Conservation (phyloP, 1,140 invertebrate species). For the Drosophila lacteicornis region DNA sequence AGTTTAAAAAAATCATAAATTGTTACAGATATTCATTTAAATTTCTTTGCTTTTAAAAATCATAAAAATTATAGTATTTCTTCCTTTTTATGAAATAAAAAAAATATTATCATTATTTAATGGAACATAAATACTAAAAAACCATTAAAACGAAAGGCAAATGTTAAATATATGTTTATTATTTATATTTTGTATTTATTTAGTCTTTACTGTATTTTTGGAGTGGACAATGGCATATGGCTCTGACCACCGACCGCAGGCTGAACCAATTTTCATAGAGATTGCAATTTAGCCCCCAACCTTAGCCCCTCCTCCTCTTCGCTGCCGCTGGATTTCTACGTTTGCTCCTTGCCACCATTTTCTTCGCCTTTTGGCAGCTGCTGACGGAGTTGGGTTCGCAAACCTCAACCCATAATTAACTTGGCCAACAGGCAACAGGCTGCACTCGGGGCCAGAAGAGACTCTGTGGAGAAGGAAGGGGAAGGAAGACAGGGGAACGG, state of each 20-base stretch:
- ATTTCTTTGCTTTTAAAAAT: neutral
- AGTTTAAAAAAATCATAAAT: too few species aligned
- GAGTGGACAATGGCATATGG: constrained; percentile 36
- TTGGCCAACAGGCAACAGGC: constrained; percentile 71
- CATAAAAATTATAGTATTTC: too few species aligned
- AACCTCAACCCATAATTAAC: constrained; percentile 84
- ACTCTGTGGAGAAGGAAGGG: neutral
- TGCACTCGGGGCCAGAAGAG: neutral
- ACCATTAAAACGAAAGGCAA: neutral
- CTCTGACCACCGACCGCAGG: constrained; percentile 52
- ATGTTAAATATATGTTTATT: neutral
- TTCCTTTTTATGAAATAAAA: neutral
- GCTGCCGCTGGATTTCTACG: neutral
- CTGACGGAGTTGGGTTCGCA: constrained; percentile 69
- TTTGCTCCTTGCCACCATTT: constrained; percentile 28
- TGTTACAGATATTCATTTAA: too few species aligned
- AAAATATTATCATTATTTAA: neutral
- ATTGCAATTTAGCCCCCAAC: constrained; percentile 53
- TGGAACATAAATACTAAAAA: neutral
- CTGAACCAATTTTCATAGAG: constrained; percentile 71
- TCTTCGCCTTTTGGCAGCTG: constrained; percentile 45
- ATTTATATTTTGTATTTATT: too few species aligned
- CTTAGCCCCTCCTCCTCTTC: neutral
- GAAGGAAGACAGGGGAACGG: neutral
- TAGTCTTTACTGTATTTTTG: constrained; percentile 2